A percentile compares a stretch with the other conserved stretches of the same genome.
These are phyloP conservation scores for Laterallus jamaicensis DNA, from an alignment of 2,113 vertebrate genomes.

Conservation along the genomic window DNA sequence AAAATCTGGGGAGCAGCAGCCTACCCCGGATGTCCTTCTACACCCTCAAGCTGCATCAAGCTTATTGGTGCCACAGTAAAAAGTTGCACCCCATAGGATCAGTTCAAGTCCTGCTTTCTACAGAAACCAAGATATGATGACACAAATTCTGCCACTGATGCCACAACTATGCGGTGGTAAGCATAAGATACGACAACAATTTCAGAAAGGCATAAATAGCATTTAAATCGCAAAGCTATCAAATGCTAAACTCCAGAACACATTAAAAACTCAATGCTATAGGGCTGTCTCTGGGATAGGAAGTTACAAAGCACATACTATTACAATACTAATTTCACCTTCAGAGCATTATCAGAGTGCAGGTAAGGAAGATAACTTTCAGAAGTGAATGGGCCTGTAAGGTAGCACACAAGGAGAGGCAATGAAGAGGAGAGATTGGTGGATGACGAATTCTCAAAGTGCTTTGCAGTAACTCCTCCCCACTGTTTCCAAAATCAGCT, in stretches of 20 bases:
- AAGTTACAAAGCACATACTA: background rate
- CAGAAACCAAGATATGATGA: fast-evolving
- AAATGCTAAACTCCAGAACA: background rate
- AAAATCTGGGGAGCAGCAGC: background rate
- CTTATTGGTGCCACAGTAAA: background rate
- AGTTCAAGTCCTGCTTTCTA: background rate
- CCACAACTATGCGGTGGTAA: background rate
- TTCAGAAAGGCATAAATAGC: background rate
- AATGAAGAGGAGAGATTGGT: background rate
- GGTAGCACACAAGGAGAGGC: background rate
- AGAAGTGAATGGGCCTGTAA: background rate
- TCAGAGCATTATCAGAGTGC: background rate
- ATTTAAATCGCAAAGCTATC: background rate
- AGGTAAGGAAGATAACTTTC: background rate
- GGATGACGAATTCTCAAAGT: background rate
- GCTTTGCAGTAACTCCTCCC: background rate
- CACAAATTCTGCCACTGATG: background rate
- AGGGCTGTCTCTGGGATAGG: background rate
- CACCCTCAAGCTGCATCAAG: background rate
- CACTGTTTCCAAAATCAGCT: background rate
- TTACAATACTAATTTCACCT: background rate
- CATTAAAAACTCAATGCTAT: background rate
- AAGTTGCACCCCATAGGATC: background rate
- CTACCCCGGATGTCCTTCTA: background rate
- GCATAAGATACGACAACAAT: fast-evolving